These are phyloP conservation scores for Eremobia ochroleuca DNA, from an alignment of 2,888 invertebrate species.

Conservation along the genomic window DNA sequence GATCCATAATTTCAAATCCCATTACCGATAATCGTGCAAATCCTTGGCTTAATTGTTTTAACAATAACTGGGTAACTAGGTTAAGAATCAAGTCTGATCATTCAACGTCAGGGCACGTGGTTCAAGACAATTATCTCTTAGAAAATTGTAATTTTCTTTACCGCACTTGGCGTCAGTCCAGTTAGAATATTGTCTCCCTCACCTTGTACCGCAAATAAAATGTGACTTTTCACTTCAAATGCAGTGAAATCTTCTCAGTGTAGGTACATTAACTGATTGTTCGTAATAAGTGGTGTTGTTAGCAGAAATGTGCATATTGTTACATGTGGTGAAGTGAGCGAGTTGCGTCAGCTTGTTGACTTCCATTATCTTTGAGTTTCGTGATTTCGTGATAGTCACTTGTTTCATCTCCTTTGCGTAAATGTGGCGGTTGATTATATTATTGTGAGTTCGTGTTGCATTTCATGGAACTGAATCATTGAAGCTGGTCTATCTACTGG, in stretches of 20 bases:
- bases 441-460: slow-evolving; percentile 28
- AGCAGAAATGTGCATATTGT: slow-evolving; percentile 35
- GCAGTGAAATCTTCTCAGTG: slow-evolving; percentile 56
- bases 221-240: slow-evolving; percentile 60
- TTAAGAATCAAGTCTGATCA: slow-evolving; percentile 60
- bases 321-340: slow-evolving; percentile 21
- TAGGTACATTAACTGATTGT: slow-evolving; percentile 41
- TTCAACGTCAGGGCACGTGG: slow-evolving; percentile 56
- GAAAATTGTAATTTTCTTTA: slow-evolving; percentile 54
- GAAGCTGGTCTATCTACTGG: slow-evolving; percentile 17
- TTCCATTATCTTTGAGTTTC: slow-evolving; percentile 33
- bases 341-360: slow-evolving; percentile 33
- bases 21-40: slow-evolving; percentile 45
- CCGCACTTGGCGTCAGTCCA: slow-evolving; percentile 77
- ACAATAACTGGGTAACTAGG: slow-evolving; percentile 67
- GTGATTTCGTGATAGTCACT: slow-evolving; percentile 15
- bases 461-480: not conserved
- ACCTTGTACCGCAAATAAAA: slow-evolving; percentile 86
- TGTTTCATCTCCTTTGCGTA: not conserved
- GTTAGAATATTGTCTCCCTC: slow-evolving; percentile 77
- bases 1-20: slow-evolving; percentile 25
- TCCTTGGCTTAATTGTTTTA: slow-evolving; percentile 50
- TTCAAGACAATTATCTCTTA: slow-evolving; percentile 66
- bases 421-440: slow-evolving; percentile 2
- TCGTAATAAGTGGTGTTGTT: slow-evolving; percentile 32